These are phyloP conservation scores for Plecotus auritus DNA, from an alignment of 2,113 vertebrate genomes.

Conservation along the genomic window DNA sequence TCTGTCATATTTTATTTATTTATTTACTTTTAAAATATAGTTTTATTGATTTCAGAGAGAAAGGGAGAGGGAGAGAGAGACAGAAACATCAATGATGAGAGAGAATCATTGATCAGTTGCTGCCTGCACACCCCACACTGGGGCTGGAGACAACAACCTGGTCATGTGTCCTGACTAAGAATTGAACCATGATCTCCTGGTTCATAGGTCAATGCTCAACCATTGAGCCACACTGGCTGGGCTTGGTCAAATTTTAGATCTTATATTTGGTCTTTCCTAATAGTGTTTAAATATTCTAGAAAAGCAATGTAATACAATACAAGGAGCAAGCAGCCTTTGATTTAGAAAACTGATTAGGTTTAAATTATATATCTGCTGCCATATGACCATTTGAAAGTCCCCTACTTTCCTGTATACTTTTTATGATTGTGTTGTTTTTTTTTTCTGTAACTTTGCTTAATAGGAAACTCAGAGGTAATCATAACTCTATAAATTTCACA, in stretches of 20 bases:
- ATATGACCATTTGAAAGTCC: not conserved
- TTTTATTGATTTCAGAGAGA: too few species aligned
- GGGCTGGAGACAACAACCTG: too few species aligned
- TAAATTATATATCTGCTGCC: not conserved
- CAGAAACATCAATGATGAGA: too few species aligned
- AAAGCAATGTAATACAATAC: not conserved
- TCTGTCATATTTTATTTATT: not conserved
- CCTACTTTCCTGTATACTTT: not conserved
- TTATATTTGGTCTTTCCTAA: not conserved
- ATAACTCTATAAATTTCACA: not conserved
- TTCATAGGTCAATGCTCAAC: too few species aligned
- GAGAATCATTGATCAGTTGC: too few species aligned
- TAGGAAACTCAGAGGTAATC: not conserved
- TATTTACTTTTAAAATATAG: too few species aligned
- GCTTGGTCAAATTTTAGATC: not conserved
- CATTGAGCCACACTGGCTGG: too few species aligned
- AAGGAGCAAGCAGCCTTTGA: not conserved
- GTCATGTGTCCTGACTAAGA: too few species aligned
- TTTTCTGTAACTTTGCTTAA: not conserved
- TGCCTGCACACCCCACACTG: too few species aligned
- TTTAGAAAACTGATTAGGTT: not conserved
- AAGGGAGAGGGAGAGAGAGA: too few species aligned
- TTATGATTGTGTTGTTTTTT: not conserved
- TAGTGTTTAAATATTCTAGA: not conserved
- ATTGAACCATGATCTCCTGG: too few species aligned